Evolutionary conservation across 2,888 invertebrate species (phyloP).

Genomic region (Helobdella robusta): DNA sequence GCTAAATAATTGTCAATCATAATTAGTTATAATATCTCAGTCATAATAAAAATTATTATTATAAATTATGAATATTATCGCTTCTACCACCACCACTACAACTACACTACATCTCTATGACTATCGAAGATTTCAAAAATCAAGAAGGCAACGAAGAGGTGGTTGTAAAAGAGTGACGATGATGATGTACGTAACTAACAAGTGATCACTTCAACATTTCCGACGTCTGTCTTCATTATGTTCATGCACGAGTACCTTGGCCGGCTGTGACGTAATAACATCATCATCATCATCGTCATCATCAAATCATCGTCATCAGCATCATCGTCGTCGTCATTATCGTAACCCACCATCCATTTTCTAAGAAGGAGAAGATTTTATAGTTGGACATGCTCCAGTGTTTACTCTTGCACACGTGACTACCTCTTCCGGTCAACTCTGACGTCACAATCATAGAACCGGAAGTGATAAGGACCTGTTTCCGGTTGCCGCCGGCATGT

Average conservation of each 20-base stretch:
- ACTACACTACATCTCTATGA: too few species aligned
- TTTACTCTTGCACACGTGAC: conserved; percentile 31
- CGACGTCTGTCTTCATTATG: conserved; percentile 10
- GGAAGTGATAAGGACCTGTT: conserved; percentile 10
- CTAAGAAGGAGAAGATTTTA: conserved; percentile 26
- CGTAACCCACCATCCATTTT: conserved; percentile 31
- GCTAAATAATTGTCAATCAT: too few species aligned
- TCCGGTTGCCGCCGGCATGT: background rate
- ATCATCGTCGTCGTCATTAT: background rate
- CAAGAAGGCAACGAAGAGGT: too few species aligned
- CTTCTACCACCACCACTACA: too few species aligned
- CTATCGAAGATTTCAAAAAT: too few species aligned
- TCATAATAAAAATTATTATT: too few species aligned
- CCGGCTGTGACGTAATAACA: conserved; percentile 2
- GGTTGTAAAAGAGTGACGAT: too few species aligned
- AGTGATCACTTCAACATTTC: conserved; percentile 7
- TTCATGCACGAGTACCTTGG: conserved; percentile 22
- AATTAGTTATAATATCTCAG: too few species aligned
- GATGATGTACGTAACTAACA: background rate
- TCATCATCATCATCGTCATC: background rate
- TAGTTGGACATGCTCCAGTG: conserved; percentile 29
- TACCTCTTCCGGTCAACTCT: conserved; percentile 15
- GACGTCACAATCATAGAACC: conserved; percentile 23
- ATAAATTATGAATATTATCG: too few species aligned
- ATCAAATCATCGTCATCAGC: background rate